Base-by-base conservation (phyloP, 2,888 invertebrate species). In the Tenthredo notha region DNA sequence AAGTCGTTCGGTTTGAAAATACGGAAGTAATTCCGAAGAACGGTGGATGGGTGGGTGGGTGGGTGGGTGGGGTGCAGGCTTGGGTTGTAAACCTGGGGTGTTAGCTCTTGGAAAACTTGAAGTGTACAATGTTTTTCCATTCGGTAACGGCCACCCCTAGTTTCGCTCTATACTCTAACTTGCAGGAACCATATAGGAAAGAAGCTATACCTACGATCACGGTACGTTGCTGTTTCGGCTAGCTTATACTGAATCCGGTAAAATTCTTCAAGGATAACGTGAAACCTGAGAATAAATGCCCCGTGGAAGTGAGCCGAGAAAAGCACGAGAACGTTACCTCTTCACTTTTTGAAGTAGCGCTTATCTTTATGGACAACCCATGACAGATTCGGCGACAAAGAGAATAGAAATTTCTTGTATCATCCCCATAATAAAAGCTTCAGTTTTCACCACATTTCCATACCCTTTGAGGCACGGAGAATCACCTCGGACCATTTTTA, bases 121-220 rank as follows among this genome's bases (percentile, higher is more conserved):
- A 21, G 80, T 40, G 58, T 80, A 80, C 58, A 58, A 37, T 37
- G 80, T 80, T 80, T 80, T 80, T 80, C 80, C 40, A 61, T 80
- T 61, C 80, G 80, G 21, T 12, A 77, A 74, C 40, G 21, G n/a
- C 72, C 29, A 18, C 67, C 33, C 2, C 7, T 25, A 29, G 15
- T 7, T 67, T 67, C 18, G 1, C 33, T 12, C 0, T 33, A 18
- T 33, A 33, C 33, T 33, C 67, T 33, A 18, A 54, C 77, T 54
- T 54, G 77, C 40, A 33, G 18, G 33, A 33, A 33, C 29, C 29
- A 33, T 18, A 33, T 15, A 33, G 67, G 67, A 33, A 25, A 67
- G 15, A 67, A 67, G 33, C 67, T 67, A 6, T 67, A n/a, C n/a
- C n/a, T n/a, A 18, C 67, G 67, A 67, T 67, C 33, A 33, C 67